Evolutionary conservation across 1,140 invertebrate genomes (phyloP).

Genomic region (Drosophila suzukii): DNA sequence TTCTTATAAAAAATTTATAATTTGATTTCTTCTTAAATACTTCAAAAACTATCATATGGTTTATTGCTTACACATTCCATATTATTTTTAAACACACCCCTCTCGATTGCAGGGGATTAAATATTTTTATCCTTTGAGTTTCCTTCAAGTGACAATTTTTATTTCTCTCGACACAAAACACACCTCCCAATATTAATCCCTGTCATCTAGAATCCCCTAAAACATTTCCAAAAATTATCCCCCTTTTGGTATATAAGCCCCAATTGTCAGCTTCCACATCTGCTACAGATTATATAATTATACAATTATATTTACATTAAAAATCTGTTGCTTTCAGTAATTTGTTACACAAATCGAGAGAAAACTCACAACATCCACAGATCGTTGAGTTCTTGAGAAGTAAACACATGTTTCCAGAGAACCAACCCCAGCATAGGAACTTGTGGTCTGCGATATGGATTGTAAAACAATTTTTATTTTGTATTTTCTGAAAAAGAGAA

Average conservation of each 20-base stretch:
- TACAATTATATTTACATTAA: slow-evolving; percentile 82
- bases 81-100: background rate
- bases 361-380: slow-evolving; percentile 28
- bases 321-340: slow-evolving; percentile 74
- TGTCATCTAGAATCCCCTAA: slow-evolving; percentile 12
- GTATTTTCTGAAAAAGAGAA: slow-evolving; percentile 29
- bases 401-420: slow-evolving; percentile 59
- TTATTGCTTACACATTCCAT: background rate
- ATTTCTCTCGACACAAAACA: slow-evolving; percentile 20
- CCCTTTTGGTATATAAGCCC: slow-evolving; percentile 21
- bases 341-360: slow-evolving; percentile 54
- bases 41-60: too few relatives aligned
- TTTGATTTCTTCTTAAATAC: background rate
- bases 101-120: background rate
- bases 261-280: slow-evolving; percentile 43
- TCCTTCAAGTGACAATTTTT: background rate
- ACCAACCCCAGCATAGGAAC: slow-evolving; percentile 44
- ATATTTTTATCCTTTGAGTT: slow-evolving; percentile 21
- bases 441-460: slow-evolving; percentile 20
- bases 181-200: slow-evolving; percentile 25
- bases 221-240: slow-evolving; percentile 17
- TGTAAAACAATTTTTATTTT: slow-evolving; percentile 29
- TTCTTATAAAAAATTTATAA: too few relatives aligned
- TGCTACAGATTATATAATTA: slow-evolving; percentile 76
- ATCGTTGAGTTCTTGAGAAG: slow-evolving; percentile 46